Conservation (phyloP, 2,797 vertebrate genomes). For the Sebastes wilsoni region DNA sequence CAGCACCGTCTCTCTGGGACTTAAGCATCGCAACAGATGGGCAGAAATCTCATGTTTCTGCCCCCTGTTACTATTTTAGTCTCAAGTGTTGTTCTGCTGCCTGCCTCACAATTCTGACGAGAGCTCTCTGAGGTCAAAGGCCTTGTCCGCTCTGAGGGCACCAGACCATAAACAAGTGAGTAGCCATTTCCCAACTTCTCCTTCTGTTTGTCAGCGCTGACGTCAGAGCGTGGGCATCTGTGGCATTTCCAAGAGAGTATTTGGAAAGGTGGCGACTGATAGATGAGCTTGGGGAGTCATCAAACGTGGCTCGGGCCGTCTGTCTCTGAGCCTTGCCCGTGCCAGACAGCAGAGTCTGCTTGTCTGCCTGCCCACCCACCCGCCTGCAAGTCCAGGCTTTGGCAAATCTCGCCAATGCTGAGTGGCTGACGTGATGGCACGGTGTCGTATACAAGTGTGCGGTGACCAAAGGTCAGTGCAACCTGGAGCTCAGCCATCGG, state of each 20-base stretch:
- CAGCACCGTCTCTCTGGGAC: constrained; percentile 53
- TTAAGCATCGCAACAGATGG: constrained; percentile 72
- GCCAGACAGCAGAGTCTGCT: constrained; percentile 60
- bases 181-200: constrained; percentile 51
- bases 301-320: constrained; percentile 54
- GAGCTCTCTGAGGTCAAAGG: constrained; percentile 71
- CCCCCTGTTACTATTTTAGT: constrained; percentile 68
- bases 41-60: constrained; percentile 67
- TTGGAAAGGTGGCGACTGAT: constrained; percentile 72
- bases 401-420: constrained; percentile 52
- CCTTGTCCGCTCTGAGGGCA: constrained; percentile 59
- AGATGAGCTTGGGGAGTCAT: constrained; percentile 70
- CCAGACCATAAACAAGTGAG: constrained; percentile 68
- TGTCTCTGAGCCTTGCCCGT: constrained; percentile 47
- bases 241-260: constrained; percentile 64
- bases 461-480: constrained; percentile 44
- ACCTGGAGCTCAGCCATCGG: constrained; percentile 36
- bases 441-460: constrained; percentile 29
- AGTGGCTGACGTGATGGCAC: constrained; percentile 45
- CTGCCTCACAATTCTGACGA: constrained; percentile 51
- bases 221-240: constrained; percentile 56
- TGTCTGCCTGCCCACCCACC: constrained; percentile 38
- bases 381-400: constrained; percentile 36
- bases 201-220: constrained; percentile 59
- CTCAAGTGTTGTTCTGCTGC: constrained; percentile 70